Conservation (phyloP, 2,888 invertebrate species). For the Strigamia crassipes region DNA sequence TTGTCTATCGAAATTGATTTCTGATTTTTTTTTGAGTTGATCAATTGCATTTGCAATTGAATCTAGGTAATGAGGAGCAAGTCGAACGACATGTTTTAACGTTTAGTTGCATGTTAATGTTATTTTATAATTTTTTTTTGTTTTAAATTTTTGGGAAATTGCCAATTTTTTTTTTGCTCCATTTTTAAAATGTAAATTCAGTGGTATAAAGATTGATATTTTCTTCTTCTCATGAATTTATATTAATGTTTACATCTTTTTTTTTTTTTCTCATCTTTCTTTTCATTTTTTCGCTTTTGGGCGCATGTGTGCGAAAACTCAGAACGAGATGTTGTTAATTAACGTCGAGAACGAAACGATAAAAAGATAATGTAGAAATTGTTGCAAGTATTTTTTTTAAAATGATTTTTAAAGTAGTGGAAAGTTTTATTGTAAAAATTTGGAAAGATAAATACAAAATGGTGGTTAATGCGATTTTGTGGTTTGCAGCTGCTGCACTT, state of each 20-base stretch:
- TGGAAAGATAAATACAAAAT: not conserved
- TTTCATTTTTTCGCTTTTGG: too few species aligned
- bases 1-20: not conserved
- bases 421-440: too few species aligned
- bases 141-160: not conserved
- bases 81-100: not conserved
- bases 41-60: not conserved
- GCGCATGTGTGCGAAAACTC: too few species aligned
- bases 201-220: not conserved
- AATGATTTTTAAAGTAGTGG: not conserved
- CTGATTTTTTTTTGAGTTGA: not conserved
- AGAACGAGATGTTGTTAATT: not conserved
- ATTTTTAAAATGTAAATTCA: not conserved
- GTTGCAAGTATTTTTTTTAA: too few species aligned
- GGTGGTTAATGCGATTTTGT: not conserved
- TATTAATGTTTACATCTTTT: not conserved
- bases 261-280: not conserved
- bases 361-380: not conserved
- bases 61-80: not conserved
- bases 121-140: too few species aligned
- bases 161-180: not conserved
- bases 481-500: not conserved
- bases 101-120: not conserved
- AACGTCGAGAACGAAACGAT: not conserved
- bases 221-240: constrained; percentile 5